A percentile compares a stretch with the other conserved stretches of the same genome.
Evolutionary conservation across 2,113 vertebrate species (phyloP).

Genomic region (Balaenoptera acutorostrata): DNA sequence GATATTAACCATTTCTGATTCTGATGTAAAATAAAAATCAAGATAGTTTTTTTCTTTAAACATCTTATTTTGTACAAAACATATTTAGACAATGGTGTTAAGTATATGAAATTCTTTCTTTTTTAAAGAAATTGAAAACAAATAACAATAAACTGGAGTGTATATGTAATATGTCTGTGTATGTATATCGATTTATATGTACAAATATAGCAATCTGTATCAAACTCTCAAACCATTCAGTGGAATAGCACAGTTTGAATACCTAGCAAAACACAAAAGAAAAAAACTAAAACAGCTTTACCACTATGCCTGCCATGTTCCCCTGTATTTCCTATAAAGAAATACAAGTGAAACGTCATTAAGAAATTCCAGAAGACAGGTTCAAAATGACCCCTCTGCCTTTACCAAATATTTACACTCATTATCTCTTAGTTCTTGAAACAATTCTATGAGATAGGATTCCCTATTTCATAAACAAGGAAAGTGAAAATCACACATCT

Average conservation of each 20-base stretch:
- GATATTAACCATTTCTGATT: background rate
- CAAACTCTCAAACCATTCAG: background rate
- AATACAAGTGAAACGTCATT: background rate
- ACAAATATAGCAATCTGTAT: background rate
- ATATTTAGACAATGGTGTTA: background rate
- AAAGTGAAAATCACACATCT: background rate
- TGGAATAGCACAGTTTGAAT: background rate
- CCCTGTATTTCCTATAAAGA: background rate
- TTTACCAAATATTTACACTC: background rate
- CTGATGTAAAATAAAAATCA: background rate
- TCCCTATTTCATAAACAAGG: background rate
- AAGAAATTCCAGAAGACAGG: background rate
- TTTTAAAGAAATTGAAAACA: conserved; percentile 1
- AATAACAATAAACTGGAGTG: background rate
- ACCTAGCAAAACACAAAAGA: background rate
- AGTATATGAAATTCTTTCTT: background rate
- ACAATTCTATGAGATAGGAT: background rate
- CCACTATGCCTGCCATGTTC: background rate
- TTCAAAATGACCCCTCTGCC: background rate
- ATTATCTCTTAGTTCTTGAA: background rate
- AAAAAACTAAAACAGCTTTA: background rate
- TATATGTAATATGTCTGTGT: background rate
- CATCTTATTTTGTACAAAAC: background rate
- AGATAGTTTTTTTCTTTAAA: background rate
- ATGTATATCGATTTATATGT: too few relatives aligned